Evolutionary conservation across 2,113 vertebrate genomes (phyloP), one percentile per base, ranked within the genome.

Genomic region (Lycaon pictus): DNA sequence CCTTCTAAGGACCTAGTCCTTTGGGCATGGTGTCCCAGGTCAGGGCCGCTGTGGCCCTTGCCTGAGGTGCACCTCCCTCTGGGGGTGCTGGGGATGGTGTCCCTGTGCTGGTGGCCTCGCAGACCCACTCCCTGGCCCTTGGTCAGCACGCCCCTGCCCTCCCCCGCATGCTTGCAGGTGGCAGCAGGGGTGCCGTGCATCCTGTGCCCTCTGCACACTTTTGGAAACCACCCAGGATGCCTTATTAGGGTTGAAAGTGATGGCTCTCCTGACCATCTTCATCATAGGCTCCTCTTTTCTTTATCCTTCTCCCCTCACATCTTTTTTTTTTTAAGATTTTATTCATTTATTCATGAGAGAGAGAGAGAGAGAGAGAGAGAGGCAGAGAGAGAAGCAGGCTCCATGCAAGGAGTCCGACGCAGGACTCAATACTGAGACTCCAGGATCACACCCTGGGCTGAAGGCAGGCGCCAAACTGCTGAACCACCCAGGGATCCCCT

Each of bases 31-130:
- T 2, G 23, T 37, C n/a, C 43, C 7, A 25, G 81, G 37, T 16
- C 0, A 10, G 23, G 37, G 7, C 1, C 20, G 29, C 43, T 17
- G 6, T 6, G 58, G 48, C 32, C 1, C 58, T 43, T 27, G 16
- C 80, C 91, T 22, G 69, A 27, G 58, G 55, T 8, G 15, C 37
- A 58, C 6, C 32, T 16, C 56, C 0, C 5, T 8, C 3, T 37
- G 1, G 29, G 67, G 22, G 29, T 60, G 91, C 32, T 85, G 32
- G 9, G 76, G 56, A 27, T 7, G 15, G 58, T 1, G 3, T 5
- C 17, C 37, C 25, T 5, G 15, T 17, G 23, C 76, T 43, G 62
- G 12, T 6, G 80, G n/a, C 63, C 23, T 37, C 0, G 0, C 77
- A 82, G 51, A 81, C 77, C 43, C 7, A 15, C 32, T 27, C 20